Conservation (phyloP, 2,113 vertebrate genomes). For the Tenebrosternarchus preto region DNA sequence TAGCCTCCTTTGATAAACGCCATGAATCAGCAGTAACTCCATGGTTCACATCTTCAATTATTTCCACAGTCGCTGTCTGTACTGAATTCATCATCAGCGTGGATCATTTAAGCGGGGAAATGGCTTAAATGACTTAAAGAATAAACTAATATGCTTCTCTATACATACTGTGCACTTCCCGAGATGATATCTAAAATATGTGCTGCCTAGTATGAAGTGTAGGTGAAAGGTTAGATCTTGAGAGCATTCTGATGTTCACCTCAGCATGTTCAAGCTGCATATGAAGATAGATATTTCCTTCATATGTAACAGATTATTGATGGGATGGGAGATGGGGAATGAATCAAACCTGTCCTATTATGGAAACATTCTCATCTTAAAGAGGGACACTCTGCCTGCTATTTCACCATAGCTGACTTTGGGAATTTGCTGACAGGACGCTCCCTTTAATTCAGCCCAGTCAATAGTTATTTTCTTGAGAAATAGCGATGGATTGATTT, state of each 20-base stretch:
- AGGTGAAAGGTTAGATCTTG: not conserved
- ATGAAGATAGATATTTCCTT: conserved; percentile 19
- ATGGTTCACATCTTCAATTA: conserved; percentile 39
- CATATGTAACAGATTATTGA: not conserved
- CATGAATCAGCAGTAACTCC: conserved; percentile 46
- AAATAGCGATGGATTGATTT: conserved; percentile 52
- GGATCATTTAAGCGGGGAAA: not conserved
- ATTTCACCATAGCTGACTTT: conserved; percentile 29
- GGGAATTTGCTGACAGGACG: conserved; percentile 37
- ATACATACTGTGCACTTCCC: not conserved
- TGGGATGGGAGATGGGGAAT: not conserved
- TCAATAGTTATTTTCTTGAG: conserved; percentile 47
- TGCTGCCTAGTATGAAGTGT: too few species aligned
- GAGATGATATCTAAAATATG: too few species aligned
- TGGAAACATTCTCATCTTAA: not conserved
- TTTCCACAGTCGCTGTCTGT: conserved; percentile 26
- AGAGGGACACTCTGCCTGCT: not conserved
- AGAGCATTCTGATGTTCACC: not conserved
- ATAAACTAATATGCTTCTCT: not conserved
- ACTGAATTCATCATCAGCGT: conserved; percentile 5
- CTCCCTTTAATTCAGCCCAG: conserved; percentile 31
- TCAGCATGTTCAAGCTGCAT: not conserved
- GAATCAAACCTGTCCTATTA: conserved; percentile 1
- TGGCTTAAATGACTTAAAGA: not conserved
- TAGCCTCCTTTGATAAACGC: conserved; percentile 40